Conservation (phyloP, 92 coral and sea anemone genomes). For the Palythoa caribaeorum region DNA sequence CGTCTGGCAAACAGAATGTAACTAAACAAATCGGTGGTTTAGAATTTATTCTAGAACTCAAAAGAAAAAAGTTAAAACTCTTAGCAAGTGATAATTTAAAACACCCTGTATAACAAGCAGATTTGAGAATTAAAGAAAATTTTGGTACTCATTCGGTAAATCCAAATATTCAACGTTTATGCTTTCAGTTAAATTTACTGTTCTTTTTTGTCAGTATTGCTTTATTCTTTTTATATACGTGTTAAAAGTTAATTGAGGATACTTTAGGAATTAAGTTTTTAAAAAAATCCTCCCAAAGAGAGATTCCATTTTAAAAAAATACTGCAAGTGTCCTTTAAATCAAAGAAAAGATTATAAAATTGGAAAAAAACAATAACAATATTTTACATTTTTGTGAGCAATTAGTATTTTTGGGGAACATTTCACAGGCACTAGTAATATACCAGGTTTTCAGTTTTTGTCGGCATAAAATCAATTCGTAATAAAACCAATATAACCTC, state of each 20-base stretch:
- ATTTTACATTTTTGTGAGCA: no score
- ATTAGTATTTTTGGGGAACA: no score
- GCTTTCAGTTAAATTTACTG: background rate
- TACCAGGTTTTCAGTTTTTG: background rate
- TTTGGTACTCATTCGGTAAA: background rate
- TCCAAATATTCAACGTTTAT: background rate
- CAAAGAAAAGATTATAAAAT: no score
- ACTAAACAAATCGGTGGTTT: background rate
- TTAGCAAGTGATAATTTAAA: constrained; percentile 21
- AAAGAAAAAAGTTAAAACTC: background rate
- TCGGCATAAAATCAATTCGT: background rate
- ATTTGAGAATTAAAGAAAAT: no score
- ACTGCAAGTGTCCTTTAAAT: no score
- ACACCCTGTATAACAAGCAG: constrained; percentile 5
- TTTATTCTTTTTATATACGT: no score
- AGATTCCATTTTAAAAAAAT: background rate
- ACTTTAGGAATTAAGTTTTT: background rate
- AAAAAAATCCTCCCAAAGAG: background rate
- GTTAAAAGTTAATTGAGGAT: background rate
- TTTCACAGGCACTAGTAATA: background rate
- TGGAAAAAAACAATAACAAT: no score
- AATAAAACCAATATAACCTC: background rate
- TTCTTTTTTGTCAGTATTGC: background rate
- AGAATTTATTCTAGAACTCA: background rate
- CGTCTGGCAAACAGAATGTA: constrained; percentile 3